A percentile compares a stretch with the other conserved stretches of the same genome.
These are phyloP conservation scores for Drosophila eohydei DNA, from an alignment of 2,888 invertebrate species.

Conservation along the genomic window DNA sequence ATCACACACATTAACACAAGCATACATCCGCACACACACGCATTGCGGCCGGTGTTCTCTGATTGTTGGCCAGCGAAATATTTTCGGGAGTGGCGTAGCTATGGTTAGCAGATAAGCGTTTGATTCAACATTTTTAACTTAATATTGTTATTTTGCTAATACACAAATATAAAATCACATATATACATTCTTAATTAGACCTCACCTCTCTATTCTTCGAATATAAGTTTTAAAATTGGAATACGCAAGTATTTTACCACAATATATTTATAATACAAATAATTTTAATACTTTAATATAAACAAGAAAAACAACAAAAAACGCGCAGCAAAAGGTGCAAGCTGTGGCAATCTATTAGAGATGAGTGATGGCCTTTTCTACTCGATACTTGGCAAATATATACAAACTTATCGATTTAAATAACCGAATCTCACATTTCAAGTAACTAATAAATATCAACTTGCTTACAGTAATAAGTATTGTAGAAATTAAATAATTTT, in stretches of 20 bases:
- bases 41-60: constrained; percentile 50
- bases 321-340: constrained; percentile 55
- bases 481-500: neutral
- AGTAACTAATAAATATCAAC: constrained; percentile 2
- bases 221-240: constrained; percentile 4
- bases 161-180: constrained; percentile 3
- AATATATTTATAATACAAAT: constrained; percentile 23
- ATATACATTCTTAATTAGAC: constrained; percentile 12
- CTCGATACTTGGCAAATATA: neutral
- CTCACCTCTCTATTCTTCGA: constrained; percentile 54
- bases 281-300: constrained; percentile 47
- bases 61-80: constrained; percentile 32
- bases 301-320: constrained; percentile 67
- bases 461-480: neutral
- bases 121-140: constrained; percentile 24
- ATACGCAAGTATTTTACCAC: constrained; percentile 10
- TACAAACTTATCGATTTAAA: neutral
- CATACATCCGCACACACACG: constrained; percentile 16
- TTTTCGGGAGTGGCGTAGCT: constrained; percentile 66
- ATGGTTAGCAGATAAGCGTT: constrained; percentile 44
- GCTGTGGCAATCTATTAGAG: constrained; percentile 26
- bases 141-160: constrained; percentile 9
- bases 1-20: constrained; percentile 65
- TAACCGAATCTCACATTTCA: neutral
- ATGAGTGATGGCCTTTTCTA: constrained; percentile 2